Evolutionary conservation across 2,888 invertebrate species (phyloP).

Genomic region (Plusia festucae): DNA sequence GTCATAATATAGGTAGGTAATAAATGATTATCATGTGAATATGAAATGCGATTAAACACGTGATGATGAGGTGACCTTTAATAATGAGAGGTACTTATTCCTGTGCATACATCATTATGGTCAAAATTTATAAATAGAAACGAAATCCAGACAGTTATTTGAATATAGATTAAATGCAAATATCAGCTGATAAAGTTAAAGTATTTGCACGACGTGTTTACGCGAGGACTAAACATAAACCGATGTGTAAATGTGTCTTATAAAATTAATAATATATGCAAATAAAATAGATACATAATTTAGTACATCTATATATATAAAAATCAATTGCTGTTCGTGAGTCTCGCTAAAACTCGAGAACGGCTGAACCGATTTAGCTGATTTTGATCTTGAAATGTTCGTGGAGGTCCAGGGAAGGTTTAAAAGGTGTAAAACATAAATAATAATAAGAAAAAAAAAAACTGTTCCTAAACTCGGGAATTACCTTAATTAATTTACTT

Average conservation of each 20-base stretch:
- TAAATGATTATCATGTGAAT: slow-evolving; percentile 1
- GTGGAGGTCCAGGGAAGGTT: too few relatives aligned
- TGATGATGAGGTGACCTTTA: not conserved
- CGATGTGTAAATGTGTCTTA: not conserved
- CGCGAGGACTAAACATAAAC: not conserved
- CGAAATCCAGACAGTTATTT: not conserved
- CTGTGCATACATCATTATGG: not conserved
- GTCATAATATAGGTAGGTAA: not conserved
- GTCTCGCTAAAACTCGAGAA: too few relatives aligned
- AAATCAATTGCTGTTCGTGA: too few relatives aligned
- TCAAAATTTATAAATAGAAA: not conserved
- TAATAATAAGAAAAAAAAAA: too few relatives aligned
- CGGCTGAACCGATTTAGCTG: too few relatives aligned
- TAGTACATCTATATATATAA: too few relatives aligned
- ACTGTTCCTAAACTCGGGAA: too few relatives aligned
- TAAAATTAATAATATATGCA: not conserved
- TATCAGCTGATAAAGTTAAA: not conserved
- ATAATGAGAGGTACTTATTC: not conserved
- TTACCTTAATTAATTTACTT: too few relatives aligned
- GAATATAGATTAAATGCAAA: not conserved
- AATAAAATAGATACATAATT: not conserved
- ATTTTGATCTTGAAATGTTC: too few relatives aligned
- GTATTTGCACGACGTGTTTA: not conserved
- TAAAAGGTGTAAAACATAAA: too few relatives aligned
- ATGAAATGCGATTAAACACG: not conserved